A percentile compares a stretch with the other conserved stretches of the same genome.
These are phyloP conservation scores for Athalia circularis DNA, from an alignment of 2,888 invertebrate genomes.

Conservation along the genomic window DNA sequence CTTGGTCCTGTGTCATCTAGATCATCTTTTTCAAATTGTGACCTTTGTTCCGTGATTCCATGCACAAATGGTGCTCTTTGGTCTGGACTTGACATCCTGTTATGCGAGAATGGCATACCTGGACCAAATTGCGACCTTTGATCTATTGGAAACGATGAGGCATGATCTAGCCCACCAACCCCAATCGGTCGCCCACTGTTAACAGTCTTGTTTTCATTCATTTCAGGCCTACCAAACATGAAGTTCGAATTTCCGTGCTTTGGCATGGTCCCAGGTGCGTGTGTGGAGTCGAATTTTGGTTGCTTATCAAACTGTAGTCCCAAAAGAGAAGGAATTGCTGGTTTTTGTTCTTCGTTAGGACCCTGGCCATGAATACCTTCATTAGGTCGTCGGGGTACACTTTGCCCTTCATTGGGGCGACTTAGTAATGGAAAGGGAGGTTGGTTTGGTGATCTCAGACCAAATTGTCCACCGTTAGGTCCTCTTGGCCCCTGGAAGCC, in stretches of 20 bases:
- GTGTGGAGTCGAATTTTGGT: slow-evolving; percentile 28
- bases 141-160: slow-evolving; percentile 18
- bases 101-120: slow-evolving; percentile 1
- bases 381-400: slow-evolving; percentile 10
- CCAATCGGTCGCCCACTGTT: slow-evolving; percentile 41
- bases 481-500: slow-evolving; percentile 43
- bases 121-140: slow-evolving; percentile 35
- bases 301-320: slow-evolving; percentile 55
- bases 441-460: slow-evolving; percentile 22
- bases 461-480: slow-evolving; percentile 46
- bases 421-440: slow-evolving; percentile 12
- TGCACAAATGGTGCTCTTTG: slow-evolving; percentile 35
- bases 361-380: slow-evolving; percentile 50
- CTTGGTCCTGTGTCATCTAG: slow-evolving; percentile 28
- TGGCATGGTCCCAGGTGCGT: neutral
- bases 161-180: slow-evolving; percentile 45
- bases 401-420: slow-evolving; percentile 23
- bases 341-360: slow-evolving; percentile 43
- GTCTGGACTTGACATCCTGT: slow-evolving; percentile 7
- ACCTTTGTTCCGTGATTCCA: slow-evolving; percentile 18
- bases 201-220: slow-evolving; percentile 18
- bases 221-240: neutral
- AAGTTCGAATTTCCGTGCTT: slow-evolving; percentile 15
- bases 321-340: slow-evolving; percentile 57
- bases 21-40: slow-evolving; percentile 20